Percentiles rank a stretch among this genome's conserved stretches.
These are phyloP conservation scores for Sebastes fasciatus DNA, from an alignment of 2,113 vertebrate genomes.

Conservation along the genomic window DNA sequence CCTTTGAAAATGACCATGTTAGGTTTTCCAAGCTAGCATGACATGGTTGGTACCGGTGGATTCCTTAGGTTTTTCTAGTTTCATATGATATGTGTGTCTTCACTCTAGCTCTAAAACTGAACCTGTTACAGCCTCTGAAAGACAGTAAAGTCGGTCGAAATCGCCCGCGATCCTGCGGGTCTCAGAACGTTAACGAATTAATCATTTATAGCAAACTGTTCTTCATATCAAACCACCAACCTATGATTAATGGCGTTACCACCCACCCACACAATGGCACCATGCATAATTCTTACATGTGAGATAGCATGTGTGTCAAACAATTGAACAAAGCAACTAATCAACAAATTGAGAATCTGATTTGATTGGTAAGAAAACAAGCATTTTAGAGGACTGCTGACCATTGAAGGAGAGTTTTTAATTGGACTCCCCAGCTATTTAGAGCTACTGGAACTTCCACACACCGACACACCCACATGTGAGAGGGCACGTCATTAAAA, in stretches of 20 bases:
- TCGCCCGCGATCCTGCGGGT: too few species aligned
- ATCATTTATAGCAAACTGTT: neutral
- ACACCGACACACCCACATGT: neutral
- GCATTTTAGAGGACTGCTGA: neutral
- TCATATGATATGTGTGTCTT: too few species aligned
- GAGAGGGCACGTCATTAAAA: conserved; percentile 6
- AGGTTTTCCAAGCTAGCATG: too few species aligned
- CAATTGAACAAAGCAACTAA: neutral
- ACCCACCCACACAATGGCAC: neutral
- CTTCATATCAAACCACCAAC: neutral
- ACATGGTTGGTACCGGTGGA: too few species aligned
- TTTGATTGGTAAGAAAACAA: neutral
- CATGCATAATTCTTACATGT: too few species aligned
- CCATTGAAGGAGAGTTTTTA: neutral
- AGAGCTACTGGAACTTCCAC: neutral
- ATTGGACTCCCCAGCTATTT: neutral
- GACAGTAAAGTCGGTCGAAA: too few species aligned
- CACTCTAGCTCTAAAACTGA: too few species aligned
- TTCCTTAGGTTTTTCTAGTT: too few species aligned
- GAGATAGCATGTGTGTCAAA: neutral
- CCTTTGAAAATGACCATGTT: too few species aligned
- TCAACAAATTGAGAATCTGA: neutral
- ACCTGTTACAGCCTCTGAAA: too few species aligned
- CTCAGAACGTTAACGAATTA: neutral
- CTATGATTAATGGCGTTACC: neutral